Evolutionary conservation across 2,888 invertebrate genomes (phyloP).

Genomic region (Drosophila prolongata): DNA sequence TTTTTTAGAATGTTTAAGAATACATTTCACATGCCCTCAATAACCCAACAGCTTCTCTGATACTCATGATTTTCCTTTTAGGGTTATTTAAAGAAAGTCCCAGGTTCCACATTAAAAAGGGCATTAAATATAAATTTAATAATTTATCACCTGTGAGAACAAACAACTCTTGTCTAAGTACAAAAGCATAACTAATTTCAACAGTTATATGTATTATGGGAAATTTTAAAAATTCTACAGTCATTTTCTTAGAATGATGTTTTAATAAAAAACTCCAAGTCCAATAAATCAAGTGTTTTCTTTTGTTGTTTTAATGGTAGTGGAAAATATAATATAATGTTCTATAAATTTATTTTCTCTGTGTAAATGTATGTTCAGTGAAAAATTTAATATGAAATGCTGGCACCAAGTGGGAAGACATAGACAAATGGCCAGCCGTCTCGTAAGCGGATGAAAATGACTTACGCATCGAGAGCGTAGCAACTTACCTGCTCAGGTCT

Average conservation of each 20-base stretch:
- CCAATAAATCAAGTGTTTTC: too few species aligned
- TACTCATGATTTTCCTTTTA: background rate
- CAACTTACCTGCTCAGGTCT: slow-evolving; percentile 19
- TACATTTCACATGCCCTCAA: too few species aligned
- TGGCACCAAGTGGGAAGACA: slow-evolving; percentile 52
- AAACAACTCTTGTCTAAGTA: background rate
- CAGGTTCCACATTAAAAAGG: background rate
- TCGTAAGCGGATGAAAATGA: slow-evolving; percentile 44
- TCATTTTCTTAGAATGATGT: too few species aligned
- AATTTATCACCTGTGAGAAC: background rate
- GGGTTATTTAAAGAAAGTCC: background rate
- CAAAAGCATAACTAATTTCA: background rate
- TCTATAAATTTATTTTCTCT: background rate
- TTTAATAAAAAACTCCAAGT: too few species aligned
- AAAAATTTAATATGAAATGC: slow-evolving; percentile 75
- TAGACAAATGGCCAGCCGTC: slow-evolving; percentile 66
- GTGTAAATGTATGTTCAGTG: slow-evolving; percentile 15
- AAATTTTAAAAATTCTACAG: too few species aligned
- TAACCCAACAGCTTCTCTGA: background rate
- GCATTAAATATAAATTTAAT: background rate
- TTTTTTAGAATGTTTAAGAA: too few species aligned
- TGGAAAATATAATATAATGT: too few species aligned
- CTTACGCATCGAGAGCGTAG: slow-evolving; percentile 29
- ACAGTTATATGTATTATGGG: background rate
- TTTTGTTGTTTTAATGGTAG: too few species aligned